Conservation (phyloP, 1,140 invertebrate genomes). For the Bacillus rossius region DNA sequence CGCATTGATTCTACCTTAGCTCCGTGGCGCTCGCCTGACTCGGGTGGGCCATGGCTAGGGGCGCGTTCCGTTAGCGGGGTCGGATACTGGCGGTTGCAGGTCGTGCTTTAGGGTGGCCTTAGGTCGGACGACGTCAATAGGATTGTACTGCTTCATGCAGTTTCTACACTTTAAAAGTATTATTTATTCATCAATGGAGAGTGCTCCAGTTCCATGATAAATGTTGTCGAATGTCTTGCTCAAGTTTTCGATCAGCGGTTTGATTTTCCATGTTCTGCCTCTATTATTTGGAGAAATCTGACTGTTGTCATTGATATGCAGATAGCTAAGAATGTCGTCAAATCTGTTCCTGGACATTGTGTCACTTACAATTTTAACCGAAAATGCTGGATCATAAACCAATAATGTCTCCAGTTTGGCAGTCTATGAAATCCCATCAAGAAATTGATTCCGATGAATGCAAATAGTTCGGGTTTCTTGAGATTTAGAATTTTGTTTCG, state of each 20-base stretch:
- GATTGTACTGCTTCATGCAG: slow-evolving; percentile 15
- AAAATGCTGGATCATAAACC: neutral
- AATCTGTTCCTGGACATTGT: neutral
- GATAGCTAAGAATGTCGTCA: slow-evolving; percentile 8
- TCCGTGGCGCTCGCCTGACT: too few species aligned
- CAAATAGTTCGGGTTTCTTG: slow-evolving; percentile 29
- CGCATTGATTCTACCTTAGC: too few species aligned
- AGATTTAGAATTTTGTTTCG: too few species aligned
- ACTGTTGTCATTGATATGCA: slow-evolving; percentile 17
- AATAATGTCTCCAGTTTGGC: neutral
- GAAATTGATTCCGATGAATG: slow-evolving; percentile 35
- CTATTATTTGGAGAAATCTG: slow-evolving; percentile 8
- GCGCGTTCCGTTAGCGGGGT: too few species aligned
- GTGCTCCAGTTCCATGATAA: slow-evolving; percentile 13
- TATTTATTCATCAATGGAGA: slow-evolving; percentile 18
- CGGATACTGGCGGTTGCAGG: too few species aligned
- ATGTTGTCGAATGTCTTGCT: slow-evolving; percentile 10
- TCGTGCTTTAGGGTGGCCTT: too few species aligned
- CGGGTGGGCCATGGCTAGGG: too few species aligned
- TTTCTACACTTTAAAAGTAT: slow-evolving; percentile 16
- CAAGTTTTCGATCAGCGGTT: slow-evolving; percentile 10
- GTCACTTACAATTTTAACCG: neutral
- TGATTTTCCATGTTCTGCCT: slow-evolving; percentile 17
- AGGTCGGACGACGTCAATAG: too few species aligned
- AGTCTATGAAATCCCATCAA: slow-evolving; percentile 21